These are phyloP conservation scores for Donacobius atricapilla DNA, from an alignment of 2,113 vertebrate genomes.

Conservation along the genomic window DNA sequence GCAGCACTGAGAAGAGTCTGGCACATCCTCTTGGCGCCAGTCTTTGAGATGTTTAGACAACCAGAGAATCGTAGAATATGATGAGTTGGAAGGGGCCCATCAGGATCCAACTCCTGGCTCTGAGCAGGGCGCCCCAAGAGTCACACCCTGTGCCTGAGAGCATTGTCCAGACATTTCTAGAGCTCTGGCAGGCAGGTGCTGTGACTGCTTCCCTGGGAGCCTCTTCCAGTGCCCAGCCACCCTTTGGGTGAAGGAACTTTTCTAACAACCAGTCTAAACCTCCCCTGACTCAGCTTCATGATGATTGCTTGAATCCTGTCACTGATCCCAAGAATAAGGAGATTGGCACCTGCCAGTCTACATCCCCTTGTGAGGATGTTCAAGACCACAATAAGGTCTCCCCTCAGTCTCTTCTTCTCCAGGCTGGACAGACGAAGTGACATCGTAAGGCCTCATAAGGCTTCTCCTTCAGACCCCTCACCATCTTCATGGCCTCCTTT, in stretches of 20 bases:
- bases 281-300: neutral
- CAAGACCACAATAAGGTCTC: neutral
- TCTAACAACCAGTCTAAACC: neutral
- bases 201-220: neutral
- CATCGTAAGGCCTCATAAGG: neutral
- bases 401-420: neutral
- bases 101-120: neutral
- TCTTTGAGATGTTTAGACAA: neutral
- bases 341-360: no score
- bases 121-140: neutral
- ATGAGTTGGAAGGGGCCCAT: neutral
- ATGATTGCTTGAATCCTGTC: neutral
- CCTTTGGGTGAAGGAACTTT: neutral
- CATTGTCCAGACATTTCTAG: neutral
- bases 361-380: fast-evolving
- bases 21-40: neutral
- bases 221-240: neutral
- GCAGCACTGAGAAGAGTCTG: neutral
- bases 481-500: neutral
- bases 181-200: neutral
- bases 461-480: neutral
- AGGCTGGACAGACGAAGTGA: neutral
- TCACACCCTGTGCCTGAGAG: neutral
- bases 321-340: neutral
- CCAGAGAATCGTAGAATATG: neutral